These are phyloP conservation scores for Bombus affinis DNA, from an alignment of 1,140 invertebrate species.

Conservation along the genomic window DNA sequence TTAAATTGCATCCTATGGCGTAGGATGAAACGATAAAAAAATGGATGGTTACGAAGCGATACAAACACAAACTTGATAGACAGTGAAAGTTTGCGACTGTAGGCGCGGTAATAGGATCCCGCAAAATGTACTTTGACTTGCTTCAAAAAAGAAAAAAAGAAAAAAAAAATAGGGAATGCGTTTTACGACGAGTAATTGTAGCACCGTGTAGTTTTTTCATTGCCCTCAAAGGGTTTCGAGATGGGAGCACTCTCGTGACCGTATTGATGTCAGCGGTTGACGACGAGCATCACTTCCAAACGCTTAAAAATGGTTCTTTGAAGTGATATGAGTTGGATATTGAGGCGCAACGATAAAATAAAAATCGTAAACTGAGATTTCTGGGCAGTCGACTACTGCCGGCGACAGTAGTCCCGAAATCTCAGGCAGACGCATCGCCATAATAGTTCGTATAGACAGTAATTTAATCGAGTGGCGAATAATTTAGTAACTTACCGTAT, in stretches of 20 bases:
- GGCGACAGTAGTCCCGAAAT: no score
- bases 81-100: slow-evolving; percentile 42
- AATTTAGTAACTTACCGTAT: no score
- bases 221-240: slow-evolving; percentile 23
- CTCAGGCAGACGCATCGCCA: no score
- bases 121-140: slow-evolving; percentile 36
- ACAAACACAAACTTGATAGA: slow-evolving; percentile 26
- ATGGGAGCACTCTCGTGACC: slow-evolving; percentile 7
- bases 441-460: no score
- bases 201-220: slow-evolving; percentile 31
- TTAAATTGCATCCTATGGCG: slow-evolving; percentile 14
- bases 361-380: no score
- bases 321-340: slow-evolving; percentile 22
- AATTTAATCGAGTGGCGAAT: no score
- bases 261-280: neutral
- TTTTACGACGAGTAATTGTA: slow-evolving; percentile 32
- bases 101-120: neutral
- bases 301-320: slow-evolving; percentile 41
- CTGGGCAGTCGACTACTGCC: no score
- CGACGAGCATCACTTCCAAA: slow-evolving; percentile 33
- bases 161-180: neutral
- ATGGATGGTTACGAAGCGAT: neutral
- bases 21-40: slow-evolving; percentile 8
- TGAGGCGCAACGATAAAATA: neutral
- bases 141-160: slow-evolving; percentile 12